Evolutionary conservation across 1,140 invertebrate genomes (phyloP).

Genomic region (Eupeodes corollae): DNA sequence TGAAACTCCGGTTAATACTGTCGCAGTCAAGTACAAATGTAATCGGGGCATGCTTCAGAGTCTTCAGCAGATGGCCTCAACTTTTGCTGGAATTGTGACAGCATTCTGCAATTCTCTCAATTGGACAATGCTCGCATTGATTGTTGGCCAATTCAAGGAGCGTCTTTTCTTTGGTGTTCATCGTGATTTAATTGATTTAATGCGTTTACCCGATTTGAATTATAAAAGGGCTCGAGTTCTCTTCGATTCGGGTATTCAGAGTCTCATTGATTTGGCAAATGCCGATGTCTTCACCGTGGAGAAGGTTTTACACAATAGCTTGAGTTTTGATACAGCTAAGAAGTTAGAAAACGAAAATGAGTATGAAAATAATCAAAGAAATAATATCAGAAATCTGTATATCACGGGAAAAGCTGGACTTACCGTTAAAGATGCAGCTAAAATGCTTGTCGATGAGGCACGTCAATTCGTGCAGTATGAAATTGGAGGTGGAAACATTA

Average conservation of each 20-base stretch:
- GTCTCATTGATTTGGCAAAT: slow-evolving; percentile 63
- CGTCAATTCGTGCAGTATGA: slow-evolving; percentile 53
- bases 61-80: slow-evolving; percentile 87
- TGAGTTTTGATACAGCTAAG: slow-evolving; percentile 76
- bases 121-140: slow-evolving; percentile 80
- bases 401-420: slow-evolving; percentile 69
- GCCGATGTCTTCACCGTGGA: slow-evolving; percentile 59
- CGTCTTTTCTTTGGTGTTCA: slow-evolving; percentile 90
- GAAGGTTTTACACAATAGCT: slow-evolving; percentile 60
- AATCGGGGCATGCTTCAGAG: slow-evolving; percentile 81
- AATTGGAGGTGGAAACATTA: slow-evolving; percentile 47
- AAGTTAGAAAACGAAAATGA: slow-evolving; percentile 57
- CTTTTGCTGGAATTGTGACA: slow-evolving; percentile 87
- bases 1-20: slow-evolving; percentile 69
- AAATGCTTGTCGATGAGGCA: slow-evolving; percentile 69
- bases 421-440: slow-evolving; percentile 70
- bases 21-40: slow-evolving; percentile 74
- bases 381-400: slow-evolving; percentile 61
- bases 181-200: slow-evolving; percentile 81
- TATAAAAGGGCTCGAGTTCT: slow-evolving; percentile 73
- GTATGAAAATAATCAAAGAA: slow-evolving; percentile 53
- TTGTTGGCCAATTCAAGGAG: slow-evolving; percentile 87
- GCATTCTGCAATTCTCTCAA: slow-evolving; percentile 86
- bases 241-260: slow-evolving; percentile 73
- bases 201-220: slow-evolving; percentile 74